phyloP scores from a whole-genome alignment of 2,888 invertebrate genomes.

The Patella pellucida region DNA sequence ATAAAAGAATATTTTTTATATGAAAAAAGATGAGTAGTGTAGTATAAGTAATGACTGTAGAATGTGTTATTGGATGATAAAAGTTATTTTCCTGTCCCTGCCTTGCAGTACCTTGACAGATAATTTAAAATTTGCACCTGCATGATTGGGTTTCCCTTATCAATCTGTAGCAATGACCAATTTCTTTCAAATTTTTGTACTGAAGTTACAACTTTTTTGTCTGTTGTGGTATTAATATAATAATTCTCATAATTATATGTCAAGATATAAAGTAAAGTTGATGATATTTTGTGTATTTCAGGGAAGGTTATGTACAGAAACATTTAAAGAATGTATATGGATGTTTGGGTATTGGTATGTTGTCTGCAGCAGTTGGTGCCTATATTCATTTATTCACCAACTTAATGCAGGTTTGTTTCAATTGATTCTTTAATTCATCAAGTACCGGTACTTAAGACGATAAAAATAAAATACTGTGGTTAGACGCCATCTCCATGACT shows the following conservation, averaged over 20 bases:
- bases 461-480: no score
- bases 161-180: not conserved
- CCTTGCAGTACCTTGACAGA: no score
- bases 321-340: slow-evolving; percentile 97
- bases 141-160: not conserved
- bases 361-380: slow-evolving; percentile 85
- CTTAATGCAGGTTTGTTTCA: slow-evolving; percentile 72
- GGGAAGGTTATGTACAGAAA: slow-evolving; percentile 88
- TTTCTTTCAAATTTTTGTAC: no score
- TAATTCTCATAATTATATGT: not conserved
- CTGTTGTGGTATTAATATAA: not conserved
- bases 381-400: slow-evolving; percentile 85
- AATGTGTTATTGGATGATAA: no score
- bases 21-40: no score
- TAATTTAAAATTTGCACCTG: not conserved
- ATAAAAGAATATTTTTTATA: no score
- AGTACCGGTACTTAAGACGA: no score
- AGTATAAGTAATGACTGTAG: no score
- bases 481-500: no score
- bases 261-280: not conserved
- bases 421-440: no score
- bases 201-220: not conserved
- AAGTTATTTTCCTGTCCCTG: no score
- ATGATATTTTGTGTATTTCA: slow-evolving; percentile 71
- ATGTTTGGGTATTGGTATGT: slow-evolving; percentile 86